Conservation (phyloP, 1,140 invertebrate species). For the Atopsyche davidsoni region DNA sequence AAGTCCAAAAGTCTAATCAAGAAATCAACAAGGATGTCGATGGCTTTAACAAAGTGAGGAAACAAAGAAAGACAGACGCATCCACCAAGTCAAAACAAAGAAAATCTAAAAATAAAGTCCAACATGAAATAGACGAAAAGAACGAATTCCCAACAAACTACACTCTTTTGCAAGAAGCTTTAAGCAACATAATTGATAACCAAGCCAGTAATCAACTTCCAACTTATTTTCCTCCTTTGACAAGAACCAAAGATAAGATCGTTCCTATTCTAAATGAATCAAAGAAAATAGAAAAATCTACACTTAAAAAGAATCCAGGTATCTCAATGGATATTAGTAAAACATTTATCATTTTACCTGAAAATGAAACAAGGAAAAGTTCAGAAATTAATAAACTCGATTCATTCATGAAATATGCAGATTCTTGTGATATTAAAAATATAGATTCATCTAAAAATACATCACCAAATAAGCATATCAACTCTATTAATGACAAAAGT, state of each 20-base stretch:
- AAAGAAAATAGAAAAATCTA: not conserved
- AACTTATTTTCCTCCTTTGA: not conserved
- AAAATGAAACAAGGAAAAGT: constrained; percentile 18
- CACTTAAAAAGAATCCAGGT: not conserved
- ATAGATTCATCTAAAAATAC: too few species aligned
- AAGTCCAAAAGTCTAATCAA: not conserved
- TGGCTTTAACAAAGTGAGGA: too few species aligned
- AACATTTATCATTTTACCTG: constrained; percentile 13
- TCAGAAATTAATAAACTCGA: too few species aligned
- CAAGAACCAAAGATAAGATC: too few species aligned
- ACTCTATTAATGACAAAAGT: constrained; percentile 8
- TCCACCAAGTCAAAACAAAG: not conserved
- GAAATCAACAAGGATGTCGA: too few species aligned
- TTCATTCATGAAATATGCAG: too few species aligned
- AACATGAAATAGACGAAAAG: constrained; percentile 13
- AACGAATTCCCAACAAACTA: constrained; percentile 5
- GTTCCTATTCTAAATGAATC: not conserved
- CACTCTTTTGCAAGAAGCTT: constrained; percentile 6
- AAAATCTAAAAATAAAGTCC: not conserved
- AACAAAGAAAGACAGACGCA: too few species aligned
- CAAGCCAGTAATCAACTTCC: not conserved
- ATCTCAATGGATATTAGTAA: not conserved
- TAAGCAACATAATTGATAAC: not conserved
- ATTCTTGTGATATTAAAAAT: too few species aligned
- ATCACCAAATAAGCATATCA: too few species aligned